Base-by-base conservation (phyloP, 2,888 invertebrate genomes). In the Corbicula japonica region DNA sequence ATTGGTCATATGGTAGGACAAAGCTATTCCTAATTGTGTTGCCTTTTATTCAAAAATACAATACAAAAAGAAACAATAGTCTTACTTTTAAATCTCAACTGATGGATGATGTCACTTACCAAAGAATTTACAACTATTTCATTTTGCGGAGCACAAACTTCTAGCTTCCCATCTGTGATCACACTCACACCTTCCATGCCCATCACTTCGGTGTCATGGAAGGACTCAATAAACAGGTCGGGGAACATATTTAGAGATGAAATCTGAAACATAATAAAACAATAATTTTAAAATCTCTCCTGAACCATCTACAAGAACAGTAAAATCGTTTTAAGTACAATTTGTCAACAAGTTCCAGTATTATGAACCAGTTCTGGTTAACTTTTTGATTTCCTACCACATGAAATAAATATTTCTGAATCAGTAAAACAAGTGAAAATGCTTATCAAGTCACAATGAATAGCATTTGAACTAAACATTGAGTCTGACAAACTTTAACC, bases 131-230 rank as follows among this genome's bases (percentile, higher is more conserved):
- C 12, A 8, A 32, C 35, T 23, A 79, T 70, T 18, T 74, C 54
- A 48, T 38, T 38, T 41, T 54, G 48, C 8, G 34, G 18, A 21
- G 74, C 66, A 15, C 52, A 30, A 5, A 80, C 56, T 18, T 52
- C 44, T 15, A 80, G 18, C 32, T 71, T 30, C 12, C 62, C 63
- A 2, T 63, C 68, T 15, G 83, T 56, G 3, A 34, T 32, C 1
- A 78, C 46, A 2, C 54, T 44, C 10, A 89, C 79, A 1, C 87
- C 88, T 63, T 86, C 80, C 54, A 74, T 79, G 4, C 87, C 86
- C 32, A 56, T 62, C 18, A 89, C 62, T 26, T 71, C 52, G 8
- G 85, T 52, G 12, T 68, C 58, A 8, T 85, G 56, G 56, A 72
- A 76, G 12, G 89, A 87, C 46, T 89, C 87, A 1, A 89, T 69